Evolutionary conservation across 2,888 invertebrate genomes (phyloP).

Genomic region (Scaptomyza flava): DNA sequence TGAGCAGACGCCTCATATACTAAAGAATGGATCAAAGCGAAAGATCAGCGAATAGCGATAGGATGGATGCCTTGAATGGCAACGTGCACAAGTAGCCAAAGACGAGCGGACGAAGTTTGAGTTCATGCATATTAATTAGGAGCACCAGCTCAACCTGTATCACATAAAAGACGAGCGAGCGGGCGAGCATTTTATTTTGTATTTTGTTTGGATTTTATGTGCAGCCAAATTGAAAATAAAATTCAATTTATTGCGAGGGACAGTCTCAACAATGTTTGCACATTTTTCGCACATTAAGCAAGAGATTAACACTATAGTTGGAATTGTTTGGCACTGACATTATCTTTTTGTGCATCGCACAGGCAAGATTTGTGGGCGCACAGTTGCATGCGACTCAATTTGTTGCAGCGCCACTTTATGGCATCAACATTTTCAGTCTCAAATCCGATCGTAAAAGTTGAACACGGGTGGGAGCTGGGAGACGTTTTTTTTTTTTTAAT

Average conservation of each 20-base stretch:
- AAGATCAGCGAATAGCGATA: conserved; percentile 39
- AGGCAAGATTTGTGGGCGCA: conserved; percentile 55
- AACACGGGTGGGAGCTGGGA: conserved; percentile 8
- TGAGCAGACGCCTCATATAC: conserved; percentile 41
- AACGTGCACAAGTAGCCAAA: conserved; percentile 44
- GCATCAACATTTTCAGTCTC: conserved; percentile 22
- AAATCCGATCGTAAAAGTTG: conserved; percentile 58
- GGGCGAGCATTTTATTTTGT: conserved; percentile 25
- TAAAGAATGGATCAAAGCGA: conserved; percentile 20
- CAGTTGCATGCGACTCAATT: conserved; percentile 58
- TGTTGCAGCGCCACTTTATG: conserved; percentile 48
- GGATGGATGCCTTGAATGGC: conserved; percentile 15
- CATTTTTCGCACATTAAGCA: conserved; percentile 67
- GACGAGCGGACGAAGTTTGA: conserved; percentile 47
- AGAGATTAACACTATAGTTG: conserved; percentile 55
- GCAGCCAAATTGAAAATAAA: conserved; percentile 60
- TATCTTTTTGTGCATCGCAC: conserved; percentile 47
- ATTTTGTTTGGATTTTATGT: conserved; percentile 36
- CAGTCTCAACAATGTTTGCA: conserved; percentile 52
- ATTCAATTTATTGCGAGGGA: conserved; percentile 42
- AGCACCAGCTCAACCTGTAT: conserved; percentile 41
- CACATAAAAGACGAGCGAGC: too few relatives aligned
- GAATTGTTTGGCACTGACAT: conserved; percentile 35
- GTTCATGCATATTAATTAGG: conserved; percentile 72
- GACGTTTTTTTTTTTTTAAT: conserved; percentile 49